Conservation (phyloP, 2,888 invertebrate genomes). For the Drosophila glabriapex region DNA sequence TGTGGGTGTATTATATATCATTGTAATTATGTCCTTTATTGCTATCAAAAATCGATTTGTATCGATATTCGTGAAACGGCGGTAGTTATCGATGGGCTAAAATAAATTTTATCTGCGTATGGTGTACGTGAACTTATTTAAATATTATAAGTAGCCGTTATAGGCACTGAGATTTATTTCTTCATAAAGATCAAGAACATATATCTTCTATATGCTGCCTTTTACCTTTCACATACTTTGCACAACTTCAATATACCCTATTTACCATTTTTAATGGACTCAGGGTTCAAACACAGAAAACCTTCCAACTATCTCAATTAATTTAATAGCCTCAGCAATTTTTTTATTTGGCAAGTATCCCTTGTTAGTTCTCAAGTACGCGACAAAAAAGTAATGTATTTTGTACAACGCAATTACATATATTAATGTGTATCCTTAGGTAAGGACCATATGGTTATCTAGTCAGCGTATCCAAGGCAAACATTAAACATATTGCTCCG, state of each 20-base stretch:
- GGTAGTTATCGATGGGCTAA: not conserved
- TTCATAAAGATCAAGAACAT: not conserved
- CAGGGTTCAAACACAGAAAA: not conserved
- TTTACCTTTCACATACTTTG: not conserved
- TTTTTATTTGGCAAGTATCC: not conserved
- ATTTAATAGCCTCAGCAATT: not conserved
- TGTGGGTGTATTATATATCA: not conserved
- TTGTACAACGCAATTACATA: constrained; percentile 14
- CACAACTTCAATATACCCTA: not conserved
- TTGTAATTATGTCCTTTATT: not conserved
- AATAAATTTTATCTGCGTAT: not conserved
- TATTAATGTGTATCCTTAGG: constrained; percentile 4
- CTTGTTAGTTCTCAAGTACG: constrained; percentile 1
- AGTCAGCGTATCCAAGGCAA: constrained; percentile 7
- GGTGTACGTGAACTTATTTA: not conserved
- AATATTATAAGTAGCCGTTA: not conserved
- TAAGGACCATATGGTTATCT: constrained; percentile 55
- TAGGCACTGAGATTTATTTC: not conserved
- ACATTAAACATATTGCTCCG: constrained; percentile 19
- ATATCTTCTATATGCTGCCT: not conserved
- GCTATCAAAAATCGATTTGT: not conserved
- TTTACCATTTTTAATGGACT: not conserved
- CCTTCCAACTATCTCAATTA: not conserved
- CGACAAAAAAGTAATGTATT: constrained; percentile 1
- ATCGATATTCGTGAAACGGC: not conserved